These are phyloP conservation scores for Zaprionus ghesquierei DNA, from an alignment of 1,140 invertebrate species.

Conservation along the genomic window DNA sequence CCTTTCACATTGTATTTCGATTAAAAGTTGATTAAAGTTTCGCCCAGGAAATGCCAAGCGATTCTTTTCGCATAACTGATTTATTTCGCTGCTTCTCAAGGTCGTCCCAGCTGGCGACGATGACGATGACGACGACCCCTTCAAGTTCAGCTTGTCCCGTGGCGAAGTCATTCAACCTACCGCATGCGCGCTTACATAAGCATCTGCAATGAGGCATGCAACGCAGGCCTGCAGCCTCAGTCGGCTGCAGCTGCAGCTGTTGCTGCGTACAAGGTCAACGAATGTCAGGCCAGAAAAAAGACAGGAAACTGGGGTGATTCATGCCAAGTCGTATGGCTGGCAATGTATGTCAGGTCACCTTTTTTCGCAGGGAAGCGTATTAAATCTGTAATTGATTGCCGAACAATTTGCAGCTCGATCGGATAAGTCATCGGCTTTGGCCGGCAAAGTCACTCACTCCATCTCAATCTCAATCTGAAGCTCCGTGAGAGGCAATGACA, in stretches of 20 bases:
- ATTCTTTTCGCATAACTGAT: slow-evolving; percentile 40
- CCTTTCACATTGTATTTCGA: slow-evolving; percentile 10
- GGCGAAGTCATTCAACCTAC: slow-evolving; percentile 63
- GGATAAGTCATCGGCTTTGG: neutral
- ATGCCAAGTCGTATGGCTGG: slow-evolving; percentile 2
- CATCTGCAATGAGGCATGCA: slow-evolving; percentile 46
- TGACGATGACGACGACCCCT: slow-evolving; percentile 12
- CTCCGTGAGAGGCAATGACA: slow-evolving; percentile 35
- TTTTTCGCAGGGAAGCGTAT: slow-evolving; percentile 17
- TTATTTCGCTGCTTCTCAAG: slow-evolving; percentile 36
- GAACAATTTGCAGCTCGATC: neutral
- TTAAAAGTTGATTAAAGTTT: slow-evolving; percentile 36
- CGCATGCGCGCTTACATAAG: slow-evolving; percentile 54
- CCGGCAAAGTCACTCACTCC: neutral
- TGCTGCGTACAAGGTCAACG: slow-evolving; percentile 54
- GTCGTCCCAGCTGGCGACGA: neutral
- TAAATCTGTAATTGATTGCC: slow-evolving; percentile 38
- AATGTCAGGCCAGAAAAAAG: slow-evolving; percentile 49
- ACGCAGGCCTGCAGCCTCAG: too few species aligned
- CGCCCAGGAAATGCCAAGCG: slow-evolving; percentile 25
- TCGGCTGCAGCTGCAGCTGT: slow-evolving; percentile 5
- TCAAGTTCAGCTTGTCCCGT: slow-evolving; percentile 33
- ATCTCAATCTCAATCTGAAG: slow-evolving; percentile 2
- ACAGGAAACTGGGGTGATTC: slow-evolving; percentile 40
- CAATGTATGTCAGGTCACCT: slow-evolving; percentile 36